Conservation (phyloP, 2,113 vertebrate species). For the Etia nguti region DNA sequence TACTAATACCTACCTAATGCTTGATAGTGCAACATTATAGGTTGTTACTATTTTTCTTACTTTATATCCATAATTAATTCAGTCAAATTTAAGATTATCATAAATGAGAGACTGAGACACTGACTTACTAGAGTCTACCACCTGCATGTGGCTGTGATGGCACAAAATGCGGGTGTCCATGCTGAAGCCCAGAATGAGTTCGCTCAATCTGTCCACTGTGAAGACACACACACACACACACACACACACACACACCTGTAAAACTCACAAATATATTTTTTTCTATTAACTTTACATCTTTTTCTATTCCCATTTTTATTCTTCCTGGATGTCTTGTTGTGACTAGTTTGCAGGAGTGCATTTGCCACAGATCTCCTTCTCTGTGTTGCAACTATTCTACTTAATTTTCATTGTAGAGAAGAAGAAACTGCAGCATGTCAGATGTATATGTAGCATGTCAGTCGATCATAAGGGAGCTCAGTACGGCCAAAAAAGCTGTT, state of each 20-base stretch:
- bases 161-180: conserved; percentile 58
- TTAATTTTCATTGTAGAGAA: not conserved
- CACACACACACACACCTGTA: rapidly evolving
- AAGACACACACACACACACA: not conserved
- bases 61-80: not conserved
- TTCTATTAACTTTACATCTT: not conserved
- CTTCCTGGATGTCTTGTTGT: not conserved
- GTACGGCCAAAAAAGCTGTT: not conserved
- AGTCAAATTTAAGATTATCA: not conserved
- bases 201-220: conserved; percentile 82
- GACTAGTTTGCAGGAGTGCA: not conserved
- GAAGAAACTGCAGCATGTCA: not conserved
- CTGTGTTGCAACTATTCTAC: not conserved
- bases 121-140: conserved; percentile 68
- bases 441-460: rapidly evolving
- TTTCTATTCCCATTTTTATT: rapidly evolving
- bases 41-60: not conserved
- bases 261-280: not conserved
- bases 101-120: not conserved
- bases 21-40: not conserved
- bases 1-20: not conserved
- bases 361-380: not conserved
- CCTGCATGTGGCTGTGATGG: conserved; percentile 60
- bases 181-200: conserved; percentile 74
- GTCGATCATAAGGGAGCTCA: not conserved